These are phyloP conservation scores for Pristionchus arcanus DNA, from an alignment of 2,888 invertebrate species.

Conservation along the genomic window DNA sequence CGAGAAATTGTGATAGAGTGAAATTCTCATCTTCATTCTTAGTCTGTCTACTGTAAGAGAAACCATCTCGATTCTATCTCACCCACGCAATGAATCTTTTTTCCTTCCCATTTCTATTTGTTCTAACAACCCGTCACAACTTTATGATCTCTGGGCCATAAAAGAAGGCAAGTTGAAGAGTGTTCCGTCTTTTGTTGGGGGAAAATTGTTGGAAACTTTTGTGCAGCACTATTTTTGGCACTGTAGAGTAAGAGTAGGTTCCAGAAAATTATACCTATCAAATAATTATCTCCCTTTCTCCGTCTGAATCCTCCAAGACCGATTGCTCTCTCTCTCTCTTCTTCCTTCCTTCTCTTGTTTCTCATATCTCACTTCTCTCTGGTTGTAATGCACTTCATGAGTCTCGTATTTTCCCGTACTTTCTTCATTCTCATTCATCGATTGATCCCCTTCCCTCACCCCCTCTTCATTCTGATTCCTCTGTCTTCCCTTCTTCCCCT, in stretches of 20 bases:
- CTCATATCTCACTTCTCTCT: slow-evolving; percentile 34
- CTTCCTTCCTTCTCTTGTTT: slow-evolving; percentile 48
- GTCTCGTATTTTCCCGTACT: slow-evolving; percentile 18
- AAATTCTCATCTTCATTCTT: not conserved
- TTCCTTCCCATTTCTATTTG: slow-evolving; percentile 28
- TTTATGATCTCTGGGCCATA: slow-evolving; percentile 28
- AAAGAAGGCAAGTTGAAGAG: slow-evolving; percentile 35
- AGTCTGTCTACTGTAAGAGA: not conserved
- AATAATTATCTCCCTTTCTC: not conserved
- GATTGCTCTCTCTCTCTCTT: slow-evolving; percentile 6
- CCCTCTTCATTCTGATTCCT: not conserved
- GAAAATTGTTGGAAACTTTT: not conserved
- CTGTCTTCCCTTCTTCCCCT: not conserved
- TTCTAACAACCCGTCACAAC: not conserved
- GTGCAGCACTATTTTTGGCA: too few relatives aligned
- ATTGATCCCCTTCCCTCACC: not conserved
- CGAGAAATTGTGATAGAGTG: not conserved
- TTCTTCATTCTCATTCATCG: slow-evolving; percentile 3
- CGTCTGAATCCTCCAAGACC: not conserved
- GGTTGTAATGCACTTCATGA: slow-evolving; percentile 48
- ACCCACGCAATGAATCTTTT: not conserved
- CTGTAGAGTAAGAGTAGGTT: not conserved
- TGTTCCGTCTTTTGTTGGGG: not conserved
- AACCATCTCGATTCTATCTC: not conserved
- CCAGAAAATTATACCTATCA: not conserved